Conservation (phyloP, 2,113 vertebrate genomes). For the Bufo bufo region DNA sequence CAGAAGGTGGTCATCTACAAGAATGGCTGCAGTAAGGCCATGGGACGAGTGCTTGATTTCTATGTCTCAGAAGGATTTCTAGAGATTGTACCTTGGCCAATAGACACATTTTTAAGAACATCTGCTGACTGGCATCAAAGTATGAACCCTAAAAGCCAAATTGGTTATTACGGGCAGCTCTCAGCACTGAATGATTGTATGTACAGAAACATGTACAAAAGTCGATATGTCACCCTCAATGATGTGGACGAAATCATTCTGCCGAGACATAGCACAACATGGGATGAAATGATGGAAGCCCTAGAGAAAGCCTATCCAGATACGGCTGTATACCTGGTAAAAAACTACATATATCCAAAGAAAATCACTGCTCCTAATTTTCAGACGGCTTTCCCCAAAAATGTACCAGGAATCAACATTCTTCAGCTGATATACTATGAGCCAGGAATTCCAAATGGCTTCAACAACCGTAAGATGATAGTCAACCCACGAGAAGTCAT, state of each 20-base stretch:
- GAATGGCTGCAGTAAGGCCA: background rate
- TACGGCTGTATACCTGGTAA: background rate
- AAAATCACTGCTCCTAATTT: background rate
- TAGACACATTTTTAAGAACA: background rate
- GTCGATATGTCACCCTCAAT: background rate
- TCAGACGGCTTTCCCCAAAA: background rate
- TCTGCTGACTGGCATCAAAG: background rate
- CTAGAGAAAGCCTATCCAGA: background rate
- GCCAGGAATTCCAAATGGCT: background rate
- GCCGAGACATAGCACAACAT: background rate
- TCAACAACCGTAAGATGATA: background rate
- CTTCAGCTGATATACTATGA: background rate
- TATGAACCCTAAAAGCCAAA: background rate
- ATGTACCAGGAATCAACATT: background rate
- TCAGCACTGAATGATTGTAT: background rate
- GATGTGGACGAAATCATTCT: background rate
- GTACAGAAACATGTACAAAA: constrained; percentile 1
- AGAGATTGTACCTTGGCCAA: constrained; percentile 9
- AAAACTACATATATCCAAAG: background rate
- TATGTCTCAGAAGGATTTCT: background rate
- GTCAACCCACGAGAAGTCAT: background rate
- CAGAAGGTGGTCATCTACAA: background rate
- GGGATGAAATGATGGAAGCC: background rate
- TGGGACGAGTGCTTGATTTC: background rate
- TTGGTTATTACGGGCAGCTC: background rate